Evolutionary conservation across 1,140 invertebrate species (phyloP), one percentile per base, ranked within the genome.

Genomic region (Calephelis virginiensis): DNA sequence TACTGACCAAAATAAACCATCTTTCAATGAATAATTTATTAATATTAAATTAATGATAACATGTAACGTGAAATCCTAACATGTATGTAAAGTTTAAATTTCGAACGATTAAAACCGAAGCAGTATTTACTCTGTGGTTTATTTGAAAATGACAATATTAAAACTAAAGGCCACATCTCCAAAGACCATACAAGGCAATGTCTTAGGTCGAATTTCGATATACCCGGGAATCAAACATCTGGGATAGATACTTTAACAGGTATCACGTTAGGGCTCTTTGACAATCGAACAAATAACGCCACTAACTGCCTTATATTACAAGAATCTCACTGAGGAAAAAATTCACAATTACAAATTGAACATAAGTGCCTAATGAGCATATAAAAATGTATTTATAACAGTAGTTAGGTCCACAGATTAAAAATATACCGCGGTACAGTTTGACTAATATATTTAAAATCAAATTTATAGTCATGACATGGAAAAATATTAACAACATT

Each of bases 371-470:
- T 53, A 28, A 53, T 53, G 49, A 53, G 49, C 49, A 53, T 53
- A 53, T 53, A 53, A 53, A 53, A 53, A 53, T 53, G 49, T 53
- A 53, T 53, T n/a, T 17, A 53, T 28, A 53, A 53, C 49, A 53
- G 14, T 53, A 53, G 14, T 53, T 53, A 53, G 49, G 49, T 53
- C 49, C 49, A 53, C 49, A 53, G 49, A 53, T 9, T 53, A 53
- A 53, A 53, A 53, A 53, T 53, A 53, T 17, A 53, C 49, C n/a
- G 13, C 14, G 14, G 49, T 13, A 17, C 49, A 53, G 14, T 28
- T 53, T n/a, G 49, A 53, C 49, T 14, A 6, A 53, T 53, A 53
- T 17, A 53, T 17, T 53, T 14, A n/a, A 53, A 53, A 53, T 53
- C 49, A 53, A 53, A 53, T 53, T 53, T 53, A 53, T 53, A 53